phyloP scores from a whole-genome alignment of 1,140 invertebrate species.

The Vanessa atalanta region DNA sequence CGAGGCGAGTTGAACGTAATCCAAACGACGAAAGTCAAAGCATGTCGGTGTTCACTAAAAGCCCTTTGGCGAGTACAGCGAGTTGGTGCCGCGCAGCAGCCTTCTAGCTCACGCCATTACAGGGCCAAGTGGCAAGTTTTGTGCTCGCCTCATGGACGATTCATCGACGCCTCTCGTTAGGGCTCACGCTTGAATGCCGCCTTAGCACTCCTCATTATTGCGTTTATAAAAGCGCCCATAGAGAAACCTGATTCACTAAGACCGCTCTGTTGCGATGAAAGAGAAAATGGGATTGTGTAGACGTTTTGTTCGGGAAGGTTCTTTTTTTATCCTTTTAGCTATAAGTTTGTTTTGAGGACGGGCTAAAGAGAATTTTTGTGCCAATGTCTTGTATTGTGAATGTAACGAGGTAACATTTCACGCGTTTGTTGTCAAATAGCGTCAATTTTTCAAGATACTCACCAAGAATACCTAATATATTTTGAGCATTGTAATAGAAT shows the following conservation, averaged over 20 bases:
- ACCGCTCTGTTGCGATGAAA: slow-evolving; percentile 70
- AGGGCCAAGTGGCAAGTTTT: slow-evolving; percentile 73
- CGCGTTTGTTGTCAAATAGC: not conserved
- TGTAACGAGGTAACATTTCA: slow-evolving; percentile 30
- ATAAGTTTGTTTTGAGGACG: slow-evolving; percentile 40
- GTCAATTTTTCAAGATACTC: too few species aligned
- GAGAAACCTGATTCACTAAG: slow-evolving; percentile 75
- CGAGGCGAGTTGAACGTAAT: slow-evolving; percentile 58
- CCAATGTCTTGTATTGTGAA: slow-evolving; percentile 27
- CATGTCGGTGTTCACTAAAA: slow-evolving; percentile 68
- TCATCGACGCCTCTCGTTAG: slow-evolving; percentile 75
- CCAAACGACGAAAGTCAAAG: slow-evolving; percentile 70
- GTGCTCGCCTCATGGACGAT: slow-evolving; percentile 73
- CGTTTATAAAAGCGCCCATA: slow-evolving; percentile 79
- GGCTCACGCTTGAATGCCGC: slow-evolving; percentile 71
- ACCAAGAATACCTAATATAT: too few species aligned
- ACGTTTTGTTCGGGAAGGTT: slow-evolving; percentile 63
- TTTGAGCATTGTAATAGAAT: too few species aligned
- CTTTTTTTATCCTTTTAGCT: slow-evolving; percentile 45
- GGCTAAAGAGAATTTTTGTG: slow-evolving; percentile 37
- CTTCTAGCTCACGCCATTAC: slow-evolving; percentile 55
- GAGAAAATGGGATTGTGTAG: slow-evolving; percentile 78
- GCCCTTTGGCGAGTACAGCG: slow-evolving; percentile 60
- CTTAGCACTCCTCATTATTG: slow-evolving; percentile 79
- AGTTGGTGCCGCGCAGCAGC: slow-evolving; percentile 41